phyloP scores from a whole-genome alignment of 1,140 invertebrate species.

The Xylocopa sonorina region DNA sequence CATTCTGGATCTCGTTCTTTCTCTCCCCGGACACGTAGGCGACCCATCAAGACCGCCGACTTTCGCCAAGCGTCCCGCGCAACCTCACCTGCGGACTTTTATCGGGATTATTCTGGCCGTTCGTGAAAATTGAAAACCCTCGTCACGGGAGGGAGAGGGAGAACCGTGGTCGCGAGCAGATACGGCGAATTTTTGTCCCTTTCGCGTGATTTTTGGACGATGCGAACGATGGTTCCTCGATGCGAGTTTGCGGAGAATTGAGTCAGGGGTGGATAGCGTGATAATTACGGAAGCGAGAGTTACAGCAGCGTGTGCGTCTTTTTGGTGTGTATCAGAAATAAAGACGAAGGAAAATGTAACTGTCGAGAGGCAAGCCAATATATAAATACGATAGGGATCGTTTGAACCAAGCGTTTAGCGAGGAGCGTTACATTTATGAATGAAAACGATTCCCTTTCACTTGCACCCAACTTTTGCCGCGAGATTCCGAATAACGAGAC shows the following conservation, averaged over 20 bases:
- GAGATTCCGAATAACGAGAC: constrained; percentile 48
- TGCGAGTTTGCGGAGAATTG: too few species aligned
- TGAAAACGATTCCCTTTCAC: constrained; percentile 40
- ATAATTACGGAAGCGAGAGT: too few species aligned
- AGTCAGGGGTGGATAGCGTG: too few species aligned
- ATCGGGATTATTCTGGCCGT: constrained; percentile 19
- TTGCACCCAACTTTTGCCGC: constrained; percentile 46
- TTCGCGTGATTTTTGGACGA: too few species aligned
- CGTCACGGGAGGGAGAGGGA: neutral
- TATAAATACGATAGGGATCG: too few species aligned
- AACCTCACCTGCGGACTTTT: constrained; percentile 17
- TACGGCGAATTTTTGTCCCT: too few species aligned
- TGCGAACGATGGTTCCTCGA: too few species aligned
- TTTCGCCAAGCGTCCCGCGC: neutral
- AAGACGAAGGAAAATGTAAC: too few species aligned
- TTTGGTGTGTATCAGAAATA: too few species aligned
- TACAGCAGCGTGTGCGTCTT: too few species aligned
- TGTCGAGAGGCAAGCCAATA: too few species aligned
- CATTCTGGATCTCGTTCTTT: constrained; percentile 5
- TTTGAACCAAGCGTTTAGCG: neutral
- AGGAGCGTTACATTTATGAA: constrained; percentile 20
- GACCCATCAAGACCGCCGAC: constrained; percentile 30
- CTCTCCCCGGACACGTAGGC: constrained; percentile 42
- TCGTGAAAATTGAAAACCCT: constrained; percentile 39
- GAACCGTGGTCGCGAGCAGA: too few species aligned